phyloP scores from a whole-genome alignment of 2,888 invertebrate genomes.

The Phortica magna region DNA sequence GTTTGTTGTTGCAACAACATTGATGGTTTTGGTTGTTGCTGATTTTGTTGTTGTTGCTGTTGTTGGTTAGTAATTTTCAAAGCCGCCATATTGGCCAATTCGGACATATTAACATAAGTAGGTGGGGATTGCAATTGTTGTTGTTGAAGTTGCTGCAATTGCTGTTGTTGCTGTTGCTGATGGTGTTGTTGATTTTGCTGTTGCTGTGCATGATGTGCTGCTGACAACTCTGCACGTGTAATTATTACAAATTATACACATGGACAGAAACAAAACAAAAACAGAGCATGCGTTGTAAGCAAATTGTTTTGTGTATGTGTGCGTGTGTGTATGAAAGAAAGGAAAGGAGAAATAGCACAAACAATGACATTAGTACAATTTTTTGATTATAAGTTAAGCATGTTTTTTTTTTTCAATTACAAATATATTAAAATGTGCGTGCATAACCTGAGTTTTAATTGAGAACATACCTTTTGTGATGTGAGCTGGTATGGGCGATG shows the following conservation, averaged over 20 bases:
- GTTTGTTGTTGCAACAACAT: slow-evolving; percentile 79
- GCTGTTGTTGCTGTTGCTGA: slow-evolving; percentile 59
- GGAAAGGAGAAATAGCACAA: slow-evolving; percentile 49
- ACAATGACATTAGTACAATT: slow-evolving; percentile 60
- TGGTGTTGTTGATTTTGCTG: slow-evolving; percentile 33
- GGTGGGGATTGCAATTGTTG: slow-evolving; percentile 80
- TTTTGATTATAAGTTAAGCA: background rate
- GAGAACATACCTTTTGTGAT: slow-evolving; percentile 83
- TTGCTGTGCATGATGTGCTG: slow-evolving; percentile 74
- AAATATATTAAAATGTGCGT: background rate
- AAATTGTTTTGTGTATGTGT: too few relatives aligned
- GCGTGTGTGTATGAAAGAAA: slow-evolving; percentile 39
- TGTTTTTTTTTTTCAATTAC: background rate
- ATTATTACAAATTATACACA: slow-evolving; percentile 53
- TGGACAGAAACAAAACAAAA: slow-evolving; percentile 50
- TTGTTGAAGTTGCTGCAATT: slow-evolving; percentile 58
- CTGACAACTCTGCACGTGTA: slow-evolving; percentile 69
- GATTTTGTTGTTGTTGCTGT: slow-evolving; percentile 64
- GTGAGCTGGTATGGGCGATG: slow-evolving; percentile 86
- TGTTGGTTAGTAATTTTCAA: slow-evolving; percentile 83
- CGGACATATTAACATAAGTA: slow-evolving; percentile 95
- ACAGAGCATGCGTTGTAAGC: slow-evolving; percentile 5
- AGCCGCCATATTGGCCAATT: slow-evolving; percentile 90
- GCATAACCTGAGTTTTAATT: background rate
- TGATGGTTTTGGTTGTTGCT: slow-evolving; percentile 68